These are phyloP conservation scores for Tautogolabrus adspersus DNA, from an alignment of 2,113 vertebrate genomes.

Conservation along the genomic window DNA sequence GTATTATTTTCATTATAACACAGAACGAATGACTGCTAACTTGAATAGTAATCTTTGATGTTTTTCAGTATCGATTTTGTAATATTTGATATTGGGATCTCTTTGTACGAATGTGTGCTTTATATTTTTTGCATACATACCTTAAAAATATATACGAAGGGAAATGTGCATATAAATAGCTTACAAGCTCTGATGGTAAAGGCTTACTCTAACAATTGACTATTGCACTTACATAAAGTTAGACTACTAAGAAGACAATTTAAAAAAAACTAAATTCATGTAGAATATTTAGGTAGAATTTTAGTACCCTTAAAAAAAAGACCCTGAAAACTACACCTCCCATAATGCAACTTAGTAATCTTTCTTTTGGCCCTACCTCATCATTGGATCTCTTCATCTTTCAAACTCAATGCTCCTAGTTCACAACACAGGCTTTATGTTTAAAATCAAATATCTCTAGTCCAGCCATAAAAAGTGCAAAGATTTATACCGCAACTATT, in stretches of 20 bases:
- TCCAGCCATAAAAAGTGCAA: neutral
- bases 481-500: neutral
- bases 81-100: neutral
- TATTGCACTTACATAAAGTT: neutral
- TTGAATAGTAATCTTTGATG: neutral
- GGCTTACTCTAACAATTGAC: neutral
- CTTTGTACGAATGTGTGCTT: conserved; percentile 1
- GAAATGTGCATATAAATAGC: too few relatives aligned
- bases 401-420: neutral
- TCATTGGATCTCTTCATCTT: neutral
- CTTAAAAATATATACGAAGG: neutral
- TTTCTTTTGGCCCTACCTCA: neutral
- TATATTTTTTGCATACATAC: neutral
- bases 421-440: neutral
- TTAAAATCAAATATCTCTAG: too few relatives aligned
- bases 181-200: too few relatives aligned
- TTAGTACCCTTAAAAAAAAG: neutral
- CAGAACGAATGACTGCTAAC: neutral
- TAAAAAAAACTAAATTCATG: neutral
- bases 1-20: neutral
- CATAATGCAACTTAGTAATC: neutral
- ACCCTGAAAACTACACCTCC: neutral
- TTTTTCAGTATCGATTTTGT: neutral
- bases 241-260: neutral
- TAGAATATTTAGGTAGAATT: neutral